Base-by-base conservation (phyloP, 2,888 invertebrate genomes). In the Chaitophorus viminalis region DNA sequence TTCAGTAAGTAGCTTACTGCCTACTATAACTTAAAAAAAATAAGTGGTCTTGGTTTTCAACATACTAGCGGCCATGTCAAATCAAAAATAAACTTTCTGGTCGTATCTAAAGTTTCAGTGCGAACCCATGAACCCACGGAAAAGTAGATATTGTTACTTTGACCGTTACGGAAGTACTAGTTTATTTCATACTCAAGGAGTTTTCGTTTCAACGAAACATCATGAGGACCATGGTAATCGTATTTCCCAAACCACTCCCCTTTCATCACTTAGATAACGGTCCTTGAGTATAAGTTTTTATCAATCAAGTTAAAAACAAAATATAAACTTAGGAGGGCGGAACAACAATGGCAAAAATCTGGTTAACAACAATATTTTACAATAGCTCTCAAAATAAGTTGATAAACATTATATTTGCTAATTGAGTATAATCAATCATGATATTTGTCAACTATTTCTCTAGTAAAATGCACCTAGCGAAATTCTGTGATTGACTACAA, bases 171-270 rank as follows among this genome's bases (percentile, higher is more conserved):
- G 29, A 72, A 72, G 52, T 77, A 77, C 78, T 54, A 54, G 86
- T 78, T 79, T 72, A 78, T 79, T 86, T 79, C 72, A 86, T 60
- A 79, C 86, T 86, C 79, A 72, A 86, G 72, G 78, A 79, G 79
- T 79, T 78, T 85, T 33, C 31, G 78, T 52, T 68, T 79, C 54
- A 31, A 39, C 33, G 76, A 5, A 75, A 36, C 25, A 31, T 75
- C 54, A 3, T 14, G 60, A 83, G 83, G n/a, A 60, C 60, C 46
- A 33, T 18, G 33, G 33, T 70, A 86, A 86, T 86, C 85, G 85
- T 25, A 70, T 78, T 85, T 85, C 52, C 31, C 36, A 75, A 74
- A 18, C 60, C 39, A 39, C 39, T 33, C 25, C 31, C 9, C 52
- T 39, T 52, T 25, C 9, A 68, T 11, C n/a, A 68, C 18, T 5